Base-by-base conservation (phyloP, 2,797 vertebrate species). In the Melanogrammus aeglefinus region DNA sequence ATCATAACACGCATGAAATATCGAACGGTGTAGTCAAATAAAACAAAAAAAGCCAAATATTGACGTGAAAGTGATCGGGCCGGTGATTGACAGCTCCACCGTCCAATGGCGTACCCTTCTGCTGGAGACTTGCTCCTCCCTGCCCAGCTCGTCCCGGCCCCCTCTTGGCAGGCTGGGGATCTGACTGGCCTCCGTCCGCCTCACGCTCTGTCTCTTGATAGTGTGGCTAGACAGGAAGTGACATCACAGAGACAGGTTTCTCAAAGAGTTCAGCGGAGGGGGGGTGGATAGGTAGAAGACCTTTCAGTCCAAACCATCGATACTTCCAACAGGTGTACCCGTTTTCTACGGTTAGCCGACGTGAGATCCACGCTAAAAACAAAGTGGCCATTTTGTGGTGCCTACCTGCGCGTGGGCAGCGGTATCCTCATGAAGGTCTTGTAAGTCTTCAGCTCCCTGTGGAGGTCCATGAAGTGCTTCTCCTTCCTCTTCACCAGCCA, bases 401-500 rank as follows among this genome's bases (percentile, higher is more conserved):
- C 29, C 8, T 63, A 94, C 94, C 91, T 91, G 80, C 92, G 92
- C 1, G 89, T 38, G 0, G 91, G 92, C 83, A 94, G 87, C 9
- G 92, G 91, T 69, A 94, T 92, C 86, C 85, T 90, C 85, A 97
- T 93, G 7, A 99, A 96, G 80, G 97, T 94, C 94, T 99, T 99
- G 86, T 98, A 99, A 16, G 95, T 95, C 80, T 96, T 91, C 77
- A 99, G 94, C 82, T 99, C 98, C 87, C 95, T 90, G 91, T 99
- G 98, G 14, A 99, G 95, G 2, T 99, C 98, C 86, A 97, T 90
- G 82, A 99, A 99, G 92, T 99, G 96, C 79, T 97, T 99, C 93
- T 96, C 97, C 88, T 99, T 99, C 90, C 94, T 96, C 91, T 99
- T 99, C 81, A 99, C 96, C n/a, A 96, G 85, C 98, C 97, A 99